A percentile compares a stretch with the other conserved stretches of the same genome.
Evolutionary conservation across 2,888 invertebrate species (phyloP).

Genomic region (Ennomos fuscantarius): DNA sequence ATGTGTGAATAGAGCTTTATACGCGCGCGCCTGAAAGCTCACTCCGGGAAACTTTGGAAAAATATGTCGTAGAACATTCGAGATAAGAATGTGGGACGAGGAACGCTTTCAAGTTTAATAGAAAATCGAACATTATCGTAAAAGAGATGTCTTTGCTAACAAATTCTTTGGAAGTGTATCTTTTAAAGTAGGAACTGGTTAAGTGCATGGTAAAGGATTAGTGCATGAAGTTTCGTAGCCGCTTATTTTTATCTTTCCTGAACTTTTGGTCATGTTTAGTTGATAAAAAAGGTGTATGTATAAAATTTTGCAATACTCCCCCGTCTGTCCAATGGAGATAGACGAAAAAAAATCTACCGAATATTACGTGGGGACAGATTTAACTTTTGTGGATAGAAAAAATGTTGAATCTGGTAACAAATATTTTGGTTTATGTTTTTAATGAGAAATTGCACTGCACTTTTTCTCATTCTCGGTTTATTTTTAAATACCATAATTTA

Average conservation of each 20-base stretch:
- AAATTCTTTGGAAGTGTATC: constrained; percentile 77
- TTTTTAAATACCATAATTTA: no score
- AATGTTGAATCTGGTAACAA: no score
- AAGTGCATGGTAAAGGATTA: constrained; percentile 40
- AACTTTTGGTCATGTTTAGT: constrained; percentile 4
- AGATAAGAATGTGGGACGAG: constrained; percentile 85
- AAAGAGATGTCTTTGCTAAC: constrained; percentile 83
- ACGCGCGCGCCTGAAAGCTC: constrained; percentile 83
- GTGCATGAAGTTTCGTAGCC: constrained; percentile 22
- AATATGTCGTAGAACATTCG: constrained; percentile 84
- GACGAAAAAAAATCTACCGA: no score
- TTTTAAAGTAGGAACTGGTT: constrained; percentile 55
- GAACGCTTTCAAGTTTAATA: constrained; percentile 84
- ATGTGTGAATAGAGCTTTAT: constrained; percentile 86
- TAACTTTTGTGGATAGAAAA: no score
- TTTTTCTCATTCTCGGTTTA: no score
- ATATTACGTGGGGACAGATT: no score
- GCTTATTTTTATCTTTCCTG: constrained; percentile 25
- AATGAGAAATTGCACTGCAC: no score
- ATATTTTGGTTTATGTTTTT: no score
- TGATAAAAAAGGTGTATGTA: not conserved
- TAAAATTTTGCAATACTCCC: no score
- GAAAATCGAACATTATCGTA: constrained; percentile 86
- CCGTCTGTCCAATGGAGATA: no score
- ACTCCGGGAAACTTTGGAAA: constrained; percentile 85